phyloP scores from a whole-genome alignment of 2,797 vertebrate genomes.

The Sciurus vulgaris region DNA sequence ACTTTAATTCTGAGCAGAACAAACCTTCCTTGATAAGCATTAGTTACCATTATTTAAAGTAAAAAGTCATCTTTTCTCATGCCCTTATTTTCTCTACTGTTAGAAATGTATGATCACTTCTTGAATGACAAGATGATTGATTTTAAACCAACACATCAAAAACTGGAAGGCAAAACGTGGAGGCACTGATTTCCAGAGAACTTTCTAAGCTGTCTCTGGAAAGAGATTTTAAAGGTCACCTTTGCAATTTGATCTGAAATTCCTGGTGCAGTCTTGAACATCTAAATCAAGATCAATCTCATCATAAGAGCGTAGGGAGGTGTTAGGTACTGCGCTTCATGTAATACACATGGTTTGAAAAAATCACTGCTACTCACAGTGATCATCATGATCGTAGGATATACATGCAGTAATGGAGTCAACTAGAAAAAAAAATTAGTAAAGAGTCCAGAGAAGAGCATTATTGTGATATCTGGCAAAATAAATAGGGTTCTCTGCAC shows the following conservation, averaged over 20 bases:
- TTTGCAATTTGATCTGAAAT: slow-evolving; percentile 57
- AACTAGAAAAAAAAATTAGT: neutral
- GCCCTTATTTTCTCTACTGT: slow-evolving; percentile 55
- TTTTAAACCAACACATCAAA: slow-evolving; percentile 52
- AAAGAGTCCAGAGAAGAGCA: neutral
- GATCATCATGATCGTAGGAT: neutral
- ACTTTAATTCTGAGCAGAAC: slow-evolving; percentile 76
- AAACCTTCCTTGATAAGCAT: slow-evolving; percentile 77
- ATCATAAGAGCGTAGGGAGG: neutral
- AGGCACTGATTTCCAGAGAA: neutral
- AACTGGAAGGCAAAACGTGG: neutral
- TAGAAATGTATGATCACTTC: slow-evolving; percentile 47
- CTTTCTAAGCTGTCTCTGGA: slow-evolving; percentile 1
- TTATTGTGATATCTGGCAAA: neutral
- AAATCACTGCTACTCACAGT: neutral
- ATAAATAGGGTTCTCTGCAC: neutral
- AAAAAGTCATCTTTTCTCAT: slow-evolving; percentile 57
- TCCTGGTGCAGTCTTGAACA: neutral
- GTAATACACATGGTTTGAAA: neutral
- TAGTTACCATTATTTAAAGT: slow-evolving; percentile 71
- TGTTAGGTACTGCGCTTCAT: neutral
- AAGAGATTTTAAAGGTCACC: slow-evolving; percentile 50
- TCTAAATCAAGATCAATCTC: neutral
- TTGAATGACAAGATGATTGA: slow-evolving; percentile 72
- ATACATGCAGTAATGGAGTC: neutral